Evolutionary conservation across 2,888 invertebrate species (phyloP).

Genomic region (Drosophila mimetica): DNA sequence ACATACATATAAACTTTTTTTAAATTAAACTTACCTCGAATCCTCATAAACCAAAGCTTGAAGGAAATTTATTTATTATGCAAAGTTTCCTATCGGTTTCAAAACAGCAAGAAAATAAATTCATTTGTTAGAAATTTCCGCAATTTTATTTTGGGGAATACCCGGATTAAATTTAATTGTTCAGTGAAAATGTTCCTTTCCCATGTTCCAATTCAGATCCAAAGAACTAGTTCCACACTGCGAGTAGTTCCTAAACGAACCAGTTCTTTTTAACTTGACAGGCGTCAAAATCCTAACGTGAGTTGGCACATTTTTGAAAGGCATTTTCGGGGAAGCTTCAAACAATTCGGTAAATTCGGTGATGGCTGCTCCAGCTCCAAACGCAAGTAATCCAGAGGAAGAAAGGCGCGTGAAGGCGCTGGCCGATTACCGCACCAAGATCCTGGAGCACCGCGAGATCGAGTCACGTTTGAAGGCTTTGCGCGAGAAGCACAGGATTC

Average conservation of each 20-base stretch:
- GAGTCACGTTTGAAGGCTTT: constrained; percentile 96
- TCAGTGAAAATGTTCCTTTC: not conserved
- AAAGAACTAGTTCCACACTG: too few relatives aligned
- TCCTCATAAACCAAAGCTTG: too few relatives aligned
- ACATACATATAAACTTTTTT: too few relatives aligned
- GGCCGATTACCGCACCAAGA: constrained; percentile 95
- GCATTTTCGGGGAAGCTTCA: not conserved
- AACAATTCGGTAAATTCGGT: not conserved
- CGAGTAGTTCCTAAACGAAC: not conserved
- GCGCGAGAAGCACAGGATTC: constrained; percentile 95
- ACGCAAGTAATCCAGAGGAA: not conserved
- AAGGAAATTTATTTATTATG: too few relatives aligned
- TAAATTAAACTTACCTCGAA: too few relatives aligned
- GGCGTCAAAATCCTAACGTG: constrained; percentile 10
- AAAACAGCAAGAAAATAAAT: too few relatives aligned
- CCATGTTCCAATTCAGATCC: not conserved
- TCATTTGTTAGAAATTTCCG: too few relatives aligned
- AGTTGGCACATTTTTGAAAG: constrained; percentile 11
- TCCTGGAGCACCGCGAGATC: constrained; percentile 97
- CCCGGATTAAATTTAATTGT: too few relatives aligned
- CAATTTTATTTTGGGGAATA: too few relatives aligned
- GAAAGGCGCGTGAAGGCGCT: constrained; percentile 89
- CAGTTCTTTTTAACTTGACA: not conserved
- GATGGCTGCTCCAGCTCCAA: constrained; percentile 5
- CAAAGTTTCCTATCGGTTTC: too few relatives aligned